Conservation (phyloP, 2,888 invertebrate genomes). For the Yponomeuta plumbellus region DNA sequence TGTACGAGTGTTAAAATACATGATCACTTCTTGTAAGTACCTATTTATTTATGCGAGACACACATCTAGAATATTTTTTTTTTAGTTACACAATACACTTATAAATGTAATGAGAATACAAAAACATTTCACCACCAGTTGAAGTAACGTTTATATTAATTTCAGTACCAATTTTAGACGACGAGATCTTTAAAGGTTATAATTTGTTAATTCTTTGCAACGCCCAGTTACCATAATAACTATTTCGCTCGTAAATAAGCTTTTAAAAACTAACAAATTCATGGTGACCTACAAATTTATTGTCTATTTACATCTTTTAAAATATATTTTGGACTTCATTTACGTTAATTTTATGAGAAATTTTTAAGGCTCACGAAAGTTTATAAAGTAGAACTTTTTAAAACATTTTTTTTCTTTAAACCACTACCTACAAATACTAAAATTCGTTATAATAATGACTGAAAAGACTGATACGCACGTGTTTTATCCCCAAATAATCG, state of each 20-base stretch:
- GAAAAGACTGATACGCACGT: too few relatives aligned
- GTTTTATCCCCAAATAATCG: too few relatives aligned
- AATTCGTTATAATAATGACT: too few relatives aligned
- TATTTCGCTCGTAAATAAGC: background rate
- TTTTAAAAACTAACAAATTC: background rate
- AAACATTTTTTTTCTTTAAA: too few relatives aligned
- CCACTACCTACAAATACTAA: too few relatives aligned
- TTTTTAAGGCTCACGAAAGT: too few relatives aligned
- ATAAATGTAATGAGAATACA: background rate
- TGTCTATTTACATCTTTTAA: constrained; percentile 5
- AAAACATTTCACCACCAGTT: background rate
- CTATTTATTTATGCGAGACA: too few relatives aligned
- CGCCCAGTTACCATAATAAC: background rate
- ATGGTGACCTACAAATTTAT: background rate
- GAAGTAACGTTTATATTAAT: background rate
- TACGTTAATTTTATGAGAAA: background rate
- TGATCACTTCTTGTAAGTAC: too few relatives aligned
- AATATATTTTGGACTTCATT: constrained; percentile 4
- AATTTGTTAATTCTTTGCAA: background rate
- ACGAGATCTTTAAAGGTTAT: background rate
- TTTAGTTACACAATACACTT: background rate
- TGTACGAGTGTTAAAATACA: too few relatives aligned
- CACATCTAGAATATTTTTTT: too few relatives aligned
- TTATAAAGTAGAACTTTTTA: too few relatives aligned
- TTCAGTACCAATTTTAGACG: background rate